Evolutionary conservation across 2,888 invertebrate genomes (phyloP).

Genomic region (Acanthosepion lycidas): DNA sequence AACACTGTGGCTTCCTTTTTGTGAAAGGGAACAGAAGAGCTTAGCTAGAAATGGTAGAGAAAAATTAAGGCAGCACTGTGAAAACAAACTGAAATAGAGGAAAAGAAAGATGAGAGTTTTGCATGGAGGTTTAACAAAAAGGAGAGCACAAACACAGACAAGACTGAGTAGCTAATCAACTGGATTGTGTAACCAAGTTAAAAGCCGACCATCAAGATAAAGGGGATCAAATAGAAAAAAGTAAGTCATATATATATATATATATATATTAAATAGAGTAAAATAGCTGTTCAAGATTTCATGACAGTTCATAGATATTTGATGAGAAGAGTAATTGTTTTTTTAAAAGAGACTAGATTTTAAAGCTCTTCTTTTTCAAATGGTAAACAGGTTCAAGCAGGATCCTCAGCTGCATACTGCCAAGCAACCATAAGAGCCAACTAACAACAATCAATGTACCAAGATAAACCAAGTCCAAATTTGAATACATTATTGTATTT

Average conservation of each 20-base stretch:
- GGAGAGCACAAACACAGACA: background rate
- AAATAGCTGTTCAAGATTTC: background rate
- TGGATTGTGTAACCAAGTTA: background rate
- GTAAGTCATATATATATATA: too few species aligned
- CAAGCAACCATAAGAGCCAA: background rate
- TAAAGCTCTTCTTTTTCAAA: background rate
- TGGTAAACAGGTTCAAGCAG: background rate
- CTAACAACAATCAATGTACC: background rate
- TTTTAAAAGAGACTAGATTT: background rate
- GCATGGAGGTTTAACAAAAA: background rate
- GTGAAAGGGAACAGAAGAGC: background rate
- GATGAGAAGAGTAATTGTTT: background rate
- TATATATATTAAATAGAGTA: background rate
- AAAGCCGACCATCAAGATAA: background rate
- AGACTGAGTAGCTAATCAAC: background rate
- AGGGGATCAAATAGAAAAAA: background rate
- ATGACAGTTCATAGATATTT: background rate
- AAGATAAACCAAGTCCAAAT: background rate
- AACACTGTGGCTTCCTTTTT: background rate
- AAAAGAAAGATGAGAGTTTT: background rate
- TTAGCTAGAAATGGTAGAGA: conserved; percentile 23
- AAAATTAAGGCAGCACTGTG: conserved; percentile 47
- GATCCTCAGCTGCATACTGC: background rate
- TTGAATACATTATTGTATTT: background rate
- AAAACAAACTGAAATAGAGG: background rate